These are phyloP conservation scores for Drosophila niveifrons DNA, from an alignment of 2,888 invertebrate species.

Conservation along the genomic window DNA sequence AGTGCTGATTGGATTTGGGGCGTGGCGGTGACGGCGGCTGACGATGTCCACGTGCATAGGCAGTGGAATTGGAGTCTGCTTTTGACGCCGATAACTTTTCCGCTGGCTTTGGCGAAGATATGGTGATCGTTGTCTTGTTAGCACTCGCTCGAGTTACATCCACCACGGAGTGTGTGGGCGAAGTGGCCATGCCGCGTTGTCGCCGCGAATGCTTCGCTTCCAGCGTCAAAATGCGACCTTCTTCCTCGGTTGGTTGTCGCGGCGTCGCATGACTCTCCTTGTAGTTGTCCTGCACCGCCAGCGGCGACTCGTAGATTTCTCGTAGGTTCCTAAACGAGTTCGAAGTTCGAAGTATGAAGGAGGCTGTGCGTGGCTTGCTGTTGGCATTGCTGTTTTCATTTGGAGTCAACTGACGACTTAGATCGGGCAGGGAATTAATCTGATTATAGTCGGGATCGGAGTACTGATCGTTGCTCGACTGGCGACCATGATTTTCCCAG, in stretches of 20 bases:
- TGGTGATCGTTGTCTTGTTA: constrained; percentile 82
- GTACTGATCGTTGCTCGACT: constrained; percentile 50
- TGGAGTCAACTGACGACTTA: constrained; percentile 60
- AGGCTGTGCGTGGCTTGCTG: constrained; percentile 78
- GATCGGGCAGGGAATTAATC: constrained; percentile 78
- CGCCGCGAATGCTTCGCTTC: constrained; percentile 91
- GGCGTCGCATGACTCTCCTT: constrained; percentile 78
- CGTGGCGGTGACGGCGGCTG: constrained; percentile 24
- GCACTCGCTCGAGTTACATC: constrained; percentile 74
- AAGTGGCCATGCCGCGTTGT: constrained; percentile 87
- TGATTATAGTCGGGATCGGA: constrained; percentile 72
- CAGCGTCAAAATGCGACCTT: constrained; percentile 89
- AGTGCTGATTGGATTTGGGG: constrained; percentile 60
- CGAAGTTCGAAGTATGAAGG: constrained; percentile 89
- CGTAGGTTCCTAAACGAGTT: constrained; percentile 91
- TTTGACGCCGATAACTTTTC: constrained; percentile 23
- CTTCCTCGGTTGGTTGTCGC: constrained; percentile 26
- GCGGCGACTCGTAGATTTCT: constrained; percentile 90
- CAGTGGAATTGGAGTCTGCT: neutral
- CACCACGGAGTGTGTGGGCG: constrained; percentile 67
- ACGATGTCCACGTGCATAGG: constrained; percentile 16
- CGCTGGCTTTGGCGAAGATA: constrained; percentile 60
- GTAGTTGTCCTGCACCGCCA: constrained; percentile 85
- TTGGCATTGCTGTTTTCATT: constrained; percentile 18
- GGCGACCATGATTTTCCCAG: constrained; percentile 85